A percentile compares a stretch with the other conserved stretches of the same genome.
phyloP scores from a whole-genome alignment of 2,797 vertebrate species.

The Oreochromis mossambicus region DNA sequence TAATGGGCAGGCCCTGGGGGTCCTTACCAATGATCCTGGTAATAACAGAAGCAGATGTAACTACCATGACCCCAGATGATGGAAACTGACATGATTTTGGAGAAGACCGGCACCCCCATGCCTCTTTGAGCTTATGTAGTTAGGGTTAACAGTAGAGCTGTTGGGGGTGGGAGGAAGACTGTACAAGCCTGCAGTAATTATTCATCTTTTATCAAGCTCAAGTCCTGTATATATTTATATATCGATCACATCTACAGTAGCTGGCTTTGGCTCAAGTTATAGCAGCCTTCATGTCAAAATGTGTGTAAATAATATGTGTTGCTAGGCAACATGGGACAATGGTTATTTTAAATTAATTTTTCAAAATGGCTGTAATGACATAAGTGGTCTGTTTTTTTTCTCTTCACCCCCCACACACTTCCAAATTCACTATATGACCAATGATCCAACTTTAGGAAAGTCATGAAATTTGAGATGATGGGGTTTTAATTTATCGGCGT shows the following conservation, averaged over 20 bases:
- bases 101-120: neutral
- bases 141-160: neutral
- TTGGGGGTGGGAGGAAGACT: neutral
- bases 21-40: neutral
- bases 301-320: neutral
- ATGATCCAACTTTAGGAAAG: neutral
- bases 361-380: neutral
- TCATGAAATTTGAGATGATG: neutral
- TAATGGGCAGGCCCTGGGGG: neutral
- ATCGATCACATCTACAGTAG: neutral
- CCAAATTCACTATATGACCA: neutral
- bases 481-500: rapidly evolving
- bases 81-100: neutral
- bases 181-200: neutral
- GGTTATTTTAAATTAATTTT: neutral
- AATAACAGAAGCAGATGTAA: neutral
- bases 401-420: neutral
- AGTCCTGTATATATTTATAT: neutral
- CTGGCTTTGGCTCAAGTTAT: neutral
- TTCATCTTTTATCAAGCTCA: neutral
- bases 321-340: neutral
- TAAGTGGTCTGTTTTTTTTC: neutral
- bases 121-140: neutral
- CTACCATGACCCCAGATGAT: neutral
- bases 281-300: neutral